Evolutionary conservation across 2,797 vertebrate genomes (phyloP).

Genomic region (Xiphorhynchus erythropygius): DNA sequence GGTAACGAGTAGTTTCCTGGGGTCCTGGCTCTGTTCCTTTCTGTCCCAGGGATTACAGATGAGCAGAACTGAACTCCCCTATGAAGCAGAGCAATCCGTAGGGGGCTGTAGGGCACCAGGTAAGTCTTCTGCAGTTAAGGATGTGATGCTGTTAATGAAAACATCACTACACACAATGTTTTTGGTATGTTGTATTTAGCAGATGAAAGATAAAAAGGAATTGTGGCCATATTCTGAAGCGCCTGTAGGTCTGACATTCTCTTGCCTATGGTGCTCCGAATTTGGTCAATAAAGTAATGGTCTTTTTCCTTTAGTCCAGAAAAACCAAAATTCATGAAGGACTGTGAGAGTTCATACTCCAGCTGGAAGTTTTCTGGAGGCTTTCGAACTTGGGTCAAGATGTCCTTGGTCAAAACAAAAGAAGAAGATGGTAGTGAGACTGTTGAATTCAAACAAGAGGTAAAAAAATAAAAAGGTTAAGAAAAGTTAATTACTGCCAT

Average conservation of each 20-base stretch:
- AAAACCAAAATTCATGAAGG: constrained; percentile 88
- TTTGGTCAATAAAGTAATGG: not conserved
- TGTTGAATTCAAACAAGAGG: constrained; percentile 95
- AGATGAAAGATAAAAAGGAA: not conserved
- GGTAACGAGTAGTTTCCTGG: not conserved
- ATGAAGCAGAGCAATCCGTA: not conserved
- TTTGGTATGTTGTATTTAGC: not conserved
- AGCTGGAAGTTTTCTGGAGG: constrained; percentile 97
- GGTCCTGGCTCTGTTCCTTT: not conserved
- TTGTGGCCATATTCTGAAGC: not conserved
- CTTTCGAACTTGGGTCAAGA: constrained; percentile 98
- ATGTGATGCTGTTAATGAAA: not conserved
- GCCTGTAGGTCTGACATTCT: not conserved
- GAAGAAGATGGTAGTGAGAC: constrained; percentile 84
- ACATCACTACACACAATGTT: rapidly evolving
- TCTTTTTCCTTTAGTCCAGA: constrained; percentile 76
- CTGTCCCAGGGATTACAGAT: not conserved
- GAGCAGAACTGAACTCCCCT: not conserved
- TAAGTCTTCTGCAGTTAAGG: not conserved
- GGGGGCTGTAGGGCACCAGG: not conserved
- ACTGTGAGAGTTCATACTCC: constrained; percentile 93
- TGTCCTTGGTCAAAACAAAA: constrained; percentile 92
- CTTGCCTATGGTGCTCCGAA: not conserved
- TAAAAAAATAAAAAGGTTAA: constrained; percentile 23
- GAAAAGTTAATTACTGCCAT: not conserved